These are phyloP conservation scores for Axinella damicornis DNA, from an alignment of 37 sponge, comb jelly and placozoan genomes.

Conservation along the genomic window DNA sequence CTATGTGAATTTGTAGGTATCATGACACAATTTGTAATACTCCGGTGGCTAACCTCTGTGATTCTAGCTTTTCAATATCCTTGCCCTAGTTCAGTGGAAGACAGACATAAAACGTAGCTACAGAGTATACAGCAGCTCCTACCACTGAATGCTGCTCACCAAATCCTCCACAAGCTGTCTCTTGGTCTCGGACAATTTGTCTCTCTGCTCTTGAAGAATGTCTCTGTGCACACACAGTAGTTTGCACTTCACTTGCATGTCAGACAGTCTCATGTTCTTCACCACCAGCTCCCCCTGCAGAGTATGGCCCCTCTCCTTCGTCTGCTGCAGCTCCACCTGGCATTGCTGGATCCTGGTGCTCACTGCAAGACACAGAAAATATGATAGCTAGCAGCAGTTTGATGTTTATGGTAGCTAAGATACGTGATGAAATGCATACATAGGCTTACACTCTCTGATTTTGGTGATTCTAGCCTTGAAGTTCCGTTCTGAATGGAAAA, in stretches of 20 bases:
- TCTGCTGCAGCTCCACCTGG: conserved; percentile 11
- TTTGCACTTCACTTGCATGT: conserved; percentile 47
- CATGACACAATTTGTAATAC: background rate
- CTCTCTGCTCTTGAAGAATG: conserved; percentile 40
- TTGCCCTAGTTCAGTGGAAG: too few relatives aligned
- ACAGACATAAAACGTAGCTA: too few relatives aligned
- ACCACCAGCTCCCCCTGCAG: conserved; percentile 61
- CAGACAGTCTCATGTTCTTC: conserved; percentile 62
- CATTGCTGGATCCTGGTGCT: conserved; percentile 25
- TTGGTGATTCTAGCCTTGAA: conserved; percentile 52
- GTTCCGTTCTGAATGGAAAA: conserved; percentile 68
- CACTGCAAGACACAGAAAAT: conserved; percentile 24
- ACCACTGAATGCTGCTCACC: background rate
- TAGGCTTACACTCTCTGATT: conserved; percentile 54
- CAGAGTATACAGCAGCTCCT: too few relatives aligned
- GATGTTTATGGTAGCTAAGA: background rate
- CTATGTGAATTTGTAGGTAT: too few relatives aligned
- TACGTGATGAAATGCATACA: background rate
- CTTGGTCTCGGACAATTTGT: background rate
- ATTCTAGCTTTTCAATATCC: background rate
- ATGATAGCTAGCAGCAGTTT: background rate
- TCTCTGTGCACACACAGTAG: conserved; percentile 12
- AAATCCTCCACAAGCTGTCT: background rate
- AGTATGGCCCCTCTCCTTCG: background rate
- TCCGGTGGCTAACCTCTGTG: background rate